Percentiles rank a stretch among this genome's conserved stretches.
Evolutionary conservation across 2,888 invertebrate species (phyloP).

Genomic region (Chymomyza fuscimana): DNA sequence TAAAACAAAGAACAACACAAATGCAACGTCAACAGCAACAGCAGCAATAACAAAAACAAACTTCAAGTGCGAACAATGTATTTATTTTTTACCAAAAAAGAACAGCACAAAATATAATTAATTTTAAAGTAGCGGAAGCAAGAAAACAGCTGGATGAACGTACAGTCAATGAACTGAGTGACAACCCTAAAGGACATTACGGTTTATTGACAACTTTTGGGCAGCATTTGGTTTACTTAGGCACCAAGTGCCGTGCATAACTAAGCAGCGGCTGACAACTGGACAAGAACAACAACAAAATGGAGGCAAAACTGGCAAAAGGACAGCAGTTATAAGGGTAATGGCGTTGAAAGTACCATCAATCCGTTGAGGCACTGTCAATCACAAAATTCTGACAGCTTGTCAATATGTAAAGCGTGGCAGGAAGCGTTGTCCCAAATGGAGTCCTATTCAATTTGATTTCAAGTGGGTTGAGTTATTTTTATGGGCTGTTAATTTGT

Average conservation of each 20-base stretch:
- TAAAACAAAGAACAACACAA: slow-evolving; percentile 5
- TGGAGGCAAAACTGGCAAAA: slow-evolving; percentile 27
- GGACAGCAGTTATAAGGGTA: slow-evolving; percentile 6
- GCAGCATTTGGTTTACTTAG: slow-evolving; percentile 46
- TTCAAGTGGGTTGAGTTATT: slow-evolving; percentile 26
- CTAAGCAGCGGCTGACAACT: background rate
- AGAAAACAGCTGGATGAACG: slow-evolving; percentile 5
- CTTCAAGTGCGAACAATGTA: background rate
- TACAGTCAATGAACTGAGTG: slow-evolving; percentile 23
- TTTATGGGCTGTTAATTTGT: slow-evolving; percentile 65
- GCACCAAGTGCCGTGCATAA: slow-evolving; percentile 31
- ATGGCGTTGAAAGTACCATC: slow-evolving; percentile 32
- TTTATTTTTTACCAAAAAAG: background rate
- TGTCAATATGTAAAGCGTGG: slow-evolving; percentile 40
- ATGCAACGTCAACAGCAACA: background rate
- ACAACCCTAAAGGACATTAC: slow-evolving; percentile 8
- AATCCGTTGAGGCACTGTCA: slow-evolving; percentile 53
- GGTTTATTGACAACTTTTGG: slow-evolving; percentile 4
- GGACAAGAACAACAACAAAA: slow-evolving; percentile 25
- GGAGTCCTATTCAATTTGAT: background rate
- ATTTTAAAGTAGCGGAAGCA: slow-evolving; percentile 27
- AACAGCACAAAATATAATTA: slow-evolving; percentile 5
- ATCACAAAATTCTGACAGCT: slow-evolving; percentile 45
- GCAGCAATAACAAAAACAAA: slow-evolving; percentile 5
- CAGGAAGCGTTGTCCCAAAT: background rate